These are phyloP conservation scores for Hypsibius dujardini DNA, from an alignment of 1,140 invertebrate genomes.

Conservation along the genomic window DNA sequence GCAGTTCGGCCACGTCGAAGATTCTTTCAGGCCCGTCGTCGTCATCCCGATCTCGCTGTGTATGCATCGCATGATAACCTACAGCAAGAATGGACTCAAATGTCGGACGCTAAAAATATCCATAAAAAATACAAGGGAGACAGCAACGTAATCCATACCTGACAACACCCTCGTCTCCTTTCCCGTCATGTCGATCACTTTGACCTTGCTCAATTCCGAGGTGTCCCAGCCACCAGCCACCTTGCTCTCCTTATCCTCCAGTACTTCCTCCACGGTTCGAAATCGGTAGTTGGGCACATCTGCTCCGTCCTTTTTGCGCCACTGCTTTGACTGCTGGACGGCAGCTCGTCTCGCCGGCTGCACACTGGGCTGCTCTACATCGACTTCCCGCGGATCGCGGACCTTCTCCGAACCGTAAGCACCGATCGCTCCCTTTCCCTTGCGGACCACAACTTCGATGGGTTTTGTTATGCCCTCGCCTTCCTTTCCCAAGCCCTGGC, in stretches of 20 bases:
- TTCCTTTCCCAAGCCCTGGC: constrained; percentile 85
- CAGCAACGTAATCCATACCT: constrained; percentile 28
- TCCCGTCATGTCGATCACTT: constrained; percentile 97
- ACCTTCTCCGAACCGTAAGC: constrained; percentile 35
- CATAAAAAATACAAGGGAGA: constrained; percentile 19
- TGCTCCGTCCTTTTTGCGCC: constrained; percentile 41
- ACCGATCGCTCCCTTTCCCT: constrained; percentile 74
- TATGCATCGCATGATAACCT: constrained; percentile 72
- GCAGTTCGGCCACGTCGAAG: constrained; percentile 63
- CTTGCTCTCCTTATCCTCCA: constrained; percentile 44
- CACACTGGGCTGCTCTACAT: constrained; percentile 24
- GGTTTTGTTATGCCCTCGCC: constrained; percentile 85
- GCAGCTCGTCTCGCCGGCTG: constrained; percentile 26
- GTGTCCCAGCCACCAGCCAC: constrained; percentile 27
- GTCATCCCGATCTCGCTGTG: constrained; percentile 38
- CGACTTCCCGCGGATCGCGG: constrained; percentile 19
- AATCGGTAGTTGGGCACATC: constrained; percentile 48
- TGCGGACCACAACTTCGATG: constrained; percentile 72
- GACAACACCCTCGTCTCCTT: constrained; percentile 77
- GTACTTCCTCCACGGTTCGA: constrained; percentile 74
- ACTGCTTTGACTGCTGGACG: constrained; percentile 41
- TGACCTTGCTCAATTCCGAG: constrained; percentile 52
- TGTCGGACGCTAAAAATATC: not conserved
- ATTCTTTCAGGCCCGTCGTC: constrained; percentile 37
- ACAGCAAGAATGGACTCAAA: constrained; percentile 18